Conservation (phyloP, 1,140 invertebrate genomes). For the Zaprionus kolodkinae region DNA sequence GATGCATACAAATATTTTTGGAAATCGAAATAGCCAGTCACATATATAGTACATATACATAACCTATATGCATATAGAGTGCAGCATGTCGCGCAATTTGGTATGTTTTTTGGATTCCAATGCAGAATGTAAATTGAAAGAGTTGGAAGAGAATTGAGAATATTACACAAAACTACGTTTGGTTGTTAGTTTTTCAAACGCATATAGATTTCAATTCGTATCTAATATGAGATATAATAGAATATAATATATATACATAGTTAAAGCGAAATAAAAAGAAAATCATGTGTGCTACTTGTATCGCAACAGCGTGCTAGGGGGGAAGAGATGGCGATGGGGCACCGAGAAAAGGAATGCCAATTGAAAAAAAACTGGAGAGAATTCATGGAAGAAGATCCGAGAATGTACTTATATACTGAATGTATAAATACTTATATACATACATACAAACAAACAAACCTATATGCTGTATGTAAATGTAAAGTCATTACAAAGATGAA, state of each 20-base stretch:
- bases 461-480: conserved; percentile 71
- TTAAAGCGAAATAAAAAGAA: conserved; percentile 49
- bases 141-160: conserved; percentile 26
- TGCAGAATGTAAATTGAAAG: conserved; percentile 50
- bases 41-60: conserved; percentile 11
- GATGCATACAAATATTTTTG: conserved; percentile 72
- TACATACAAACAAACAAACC: conserved; percentile 39
- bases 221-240: conserved; percentile 20
- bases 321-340: conserved; percentile 4
- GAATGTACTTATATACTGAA: conserved; percentile 37
- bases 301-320: conserved; percentile 6
- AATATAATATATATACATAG: conserved; percentile 42
- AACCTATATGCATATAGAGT: conserved; percentile 22
- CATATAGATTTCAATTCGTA: conserved; percentile 40
- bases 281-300: conserved; percentile 66
- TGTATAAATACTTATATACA: conserved; percentile 24
- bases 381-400: conserved; percentile 36
- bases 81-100: conserved; percentile 29
- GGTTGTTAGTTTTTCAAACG: conserved; percentile 43
- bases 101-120: conserved; percentile 36
- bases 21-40: conserved; percentile 40
- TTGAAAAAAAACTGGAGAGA: conserved; percentile 28
- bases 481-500: conserved; percentile 76
- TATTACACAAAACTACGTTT: conserved; percentile 35
- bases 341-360: conserved; percentile 26